Base-by-base conservation (phyloP, 2,888 invertebrate genomes). In the Anodontia alba region DNA sequence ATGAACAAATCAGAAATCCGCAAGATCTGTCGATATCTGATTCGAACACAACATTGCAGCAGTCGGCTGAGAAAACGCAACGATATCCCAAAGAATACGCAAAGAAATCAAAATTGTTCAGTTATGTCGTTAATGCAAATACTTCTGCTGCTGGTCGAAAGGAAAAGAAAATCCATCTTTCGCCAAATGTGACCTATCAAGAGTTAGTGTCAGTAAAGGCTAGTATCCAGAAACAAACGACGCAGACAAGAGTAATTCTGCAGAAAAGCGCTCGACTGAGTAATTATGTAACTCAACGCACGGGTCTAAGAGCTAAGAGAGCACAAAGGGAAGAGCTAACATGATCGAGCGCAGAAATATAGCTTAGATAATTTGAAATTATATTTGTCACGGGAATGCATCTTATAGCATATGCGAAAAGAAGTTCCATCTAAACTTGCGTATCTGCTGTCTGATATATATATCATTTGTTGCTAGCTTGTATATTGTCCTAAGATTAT, bases 141-240 rank as follows among this genome's bases (percentile, higher is more conserved):
- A 54, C 73, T 15, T 68, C 79, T 2, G 66, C 73, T 5, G 33
- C 51, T 10, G 49, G 68, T 29, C 79, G 75, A 42, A 67, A 74
- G 29, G 12, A 46, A 5, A 66, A 49, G 31, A 74, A 69, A 38
- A 72, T 73, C 23, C 69, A 74, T 43, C 73, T 81, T 31, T 84
- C 84, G 0, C 84, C 84, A 17, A 74, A 68, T 31, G 77, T 84
- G 0, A 81, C 84, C 0, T 84, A 80, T 51, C 84, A 84, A 42
- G 84, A 84, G 70, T 66, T 84, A 1, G 81, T 77, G 17, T 79
- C 81, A 7, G 80, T 84, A 15, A 84, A 84, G 54, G 81, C 84
- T 0, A 73, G 57, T 17, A 80, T 84, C 17, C 79, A 77, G 49
- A 80, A 81, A 42, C 84, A 84, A 8, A 67, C 73, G 36, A 46